Base-by-base conservation (phyloP, 2,113 vertebrate species). In the Scortum barcoo region DNA sequence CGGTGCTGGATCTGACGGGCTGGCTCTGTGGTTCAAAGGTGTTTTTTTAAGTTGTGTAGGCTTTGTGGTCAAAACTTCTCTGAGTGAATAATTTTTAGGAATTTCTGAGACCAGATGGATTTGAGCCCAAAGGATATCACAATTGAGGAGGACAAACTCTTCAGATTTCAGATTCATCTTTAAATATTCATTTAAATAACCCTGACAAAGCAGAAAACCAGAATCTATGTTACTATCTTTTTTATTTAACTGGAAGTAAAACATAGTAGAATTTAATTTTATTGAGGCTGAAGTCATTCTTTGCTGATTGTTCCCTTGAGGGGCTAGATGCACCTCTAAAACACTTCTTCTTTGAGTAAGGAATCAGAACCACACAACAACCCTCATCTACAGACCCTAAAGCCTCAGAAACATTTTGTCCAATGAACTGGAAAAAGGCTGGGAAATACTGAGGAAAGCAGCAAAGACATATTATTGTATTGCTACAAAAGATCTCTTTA, bases 361-460 rank as follows among this genome's bases (percentile, higher is more conserved):
- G 40, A 62, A 2, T 42, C 56, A n/a, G 60, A 72, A 50, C 13
- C 72, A 79, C n/a, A n/a, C n/a, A 63, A 51, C 42, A 84, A 11
- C 62, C 33, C 5, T 36, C 48, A 81, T 78, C 36, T 57, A 12
- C 72, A 44, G n/a, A 44, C 42, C 53, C 50, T 46, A 26, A 67
- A 79, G 2, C 57, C 44, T 20, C 60, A 57, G 33, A 42, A 67
- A 57, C 44, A 12, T 28, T 38, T 56, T 19, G 28, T 54, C 19
- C 33, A 79, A 17, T 36, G 11, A 28, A 50, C 40, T 38, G 1
- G 42, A 14, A 76, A 40, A 57, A 54, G 13, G 10, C 44, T 38
- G 9, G 33, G 10, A 48, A 28, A 42, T 42, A 63, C 40, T 44
- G 66, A 66, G 56, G 53, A 40, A 54, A 67, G 17, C 4, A 30